Evolutionary conservation across 2,797 vertebrate species (phyloP).

Genomic region (Manis crassicaudata): DNA sequence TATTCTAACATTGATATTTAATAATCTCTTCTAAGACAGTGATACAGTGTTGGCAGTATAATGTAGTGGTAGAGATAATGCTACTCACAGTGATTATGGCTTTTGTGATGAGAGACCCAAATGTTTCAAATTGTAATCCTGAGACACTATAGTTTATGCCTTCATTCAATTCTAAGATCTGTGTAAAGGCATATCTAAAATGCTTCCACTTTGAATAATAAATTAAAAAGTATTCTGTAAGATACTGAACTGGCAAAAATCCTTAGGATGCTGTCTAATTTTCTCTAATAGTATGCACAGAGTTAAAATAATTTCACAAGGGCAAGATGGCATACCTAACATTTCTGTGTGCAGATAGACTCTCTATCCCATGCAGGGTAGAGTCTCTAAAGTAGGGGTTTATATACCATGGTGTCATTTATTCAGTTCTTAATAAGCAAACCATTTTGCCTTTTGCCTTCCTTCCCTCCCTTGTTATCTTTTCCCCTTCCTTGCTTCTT

Average conservation of each 20-base stretch:
- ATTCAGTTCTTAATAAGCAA: background rate
- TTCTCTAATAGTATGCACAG: background rate
- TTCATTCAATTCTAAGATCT: background rate
- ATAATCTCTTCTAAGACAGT: background rate
- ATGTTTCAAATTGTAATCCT: slow-evolving; percentile 37
- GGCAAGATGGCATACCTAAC: background rate
- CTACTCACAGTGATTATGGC: background rate
- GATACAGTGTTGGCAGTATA: background rate
- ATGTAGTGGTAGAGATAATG: background rate
- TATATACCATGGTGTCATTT: background rate
- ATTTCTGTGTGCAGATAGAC: background rate
- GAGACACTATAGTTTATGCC: background rate
- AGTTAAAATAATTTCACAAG: slow-evolving; percentile 35
- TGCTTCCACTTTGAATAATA: background rate
- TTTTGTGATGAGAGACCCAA: background rate
- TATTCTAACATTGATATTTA: slow-evolving; percentile 2
- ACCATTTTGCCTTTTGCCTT: background rate
- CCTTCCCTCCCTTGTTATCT: background rate
- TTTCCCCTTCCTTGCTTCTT: background rate
- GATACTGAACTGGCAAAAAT: background rate
- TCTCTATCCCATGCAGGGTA: background rate
- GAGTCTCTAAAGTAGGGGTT: background rate
- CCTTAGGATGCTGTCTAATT: background rate
- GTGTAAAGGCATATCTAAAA: background rate
- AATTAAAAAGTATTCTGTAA: background rate